phyloP scores from a whole-genome alignment of 92 coral and sea anemone species.

The Meandrina meandrites region DNA sequence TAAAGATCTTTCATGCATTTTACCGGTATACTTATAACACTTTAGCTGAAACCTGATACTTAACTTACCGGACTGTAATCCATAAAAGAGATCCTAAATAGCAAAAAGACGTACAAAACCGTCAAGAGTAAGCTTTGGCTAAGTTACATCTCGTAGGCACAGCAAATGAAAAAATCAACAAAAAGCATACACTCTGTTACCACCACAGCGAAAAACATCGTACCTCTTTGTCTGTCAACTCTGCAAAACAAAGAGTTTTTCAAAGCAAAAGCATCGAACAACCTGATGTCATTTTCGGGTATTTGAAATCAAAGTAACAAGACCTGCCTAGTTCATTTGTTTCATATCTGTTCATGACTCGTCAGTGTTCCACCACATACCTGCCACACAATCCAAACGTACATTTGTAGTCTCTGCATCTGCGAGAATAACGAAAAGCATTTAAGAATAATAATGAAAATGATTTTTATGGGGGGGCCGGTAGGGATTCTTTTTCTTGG shows the following conservation, averaged over 20 bases:
- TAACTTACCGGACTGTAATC: constrained; percentile 75
- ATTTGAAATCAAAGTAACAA: not conserved
- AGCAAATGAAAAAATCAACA: not conserved
- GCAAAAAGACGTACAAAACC: not conserved
- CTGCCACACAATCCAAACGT: constrained; percentile 89
- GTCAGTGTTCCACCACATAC: constrained; percentile 40
- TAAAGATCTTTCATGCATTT: no score
- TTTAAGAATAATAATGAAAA: no score
- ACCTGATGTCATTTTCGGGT: not conserved
- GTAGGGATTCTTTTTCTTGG: no score
- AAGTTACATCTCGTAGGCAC: not conserved
- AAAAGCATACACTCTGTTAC: not conserved
- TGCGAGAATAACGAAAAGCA: constrained; percentile 20
- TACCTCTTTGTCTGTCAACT: constrained; percentile 93
- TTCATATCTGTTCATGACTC: not conserved
- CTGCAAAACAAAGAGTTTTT: constrained; percentile 37
- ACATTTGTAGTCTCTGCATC: constrained; percentile 90
- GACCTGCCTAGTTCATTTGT: not conserved
- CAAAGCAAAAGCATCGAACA: not conserved
- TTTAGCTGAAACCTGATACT: not conserved
- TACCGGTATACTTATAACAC: no score
- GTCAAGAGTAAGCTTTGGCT: not conserved
- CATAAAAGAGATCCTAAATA: constrained; percentile 74
- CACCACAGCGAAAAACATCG: not conserved
- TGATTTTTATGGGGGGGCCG: not conserved